Conservation (phyloP, 1,140 invertebrate species). For the Saxidomus purpurata region DNA sequence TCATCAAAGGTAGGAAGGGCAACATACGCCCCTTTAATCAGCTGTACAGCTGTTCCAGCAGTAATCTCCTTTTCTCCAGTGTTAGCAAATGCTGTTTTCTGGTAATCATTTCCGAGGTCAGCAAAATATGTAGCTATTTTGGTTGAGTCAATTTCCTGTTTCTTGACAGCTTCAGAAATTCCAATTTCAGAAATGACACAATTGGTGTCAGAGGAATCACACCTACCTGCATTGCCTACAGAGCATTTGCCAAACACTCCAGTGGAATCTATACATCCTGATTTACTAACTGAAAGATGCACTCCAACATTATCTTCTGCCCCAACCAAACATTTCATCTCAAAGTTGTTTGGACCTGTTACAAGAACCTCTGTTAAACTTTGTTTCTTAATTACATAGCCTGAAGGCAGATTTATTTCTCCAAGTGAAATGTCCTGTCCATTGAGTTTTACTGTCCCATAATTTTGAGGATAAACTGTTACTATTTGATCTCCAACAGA, state of each 20-base stretch:
- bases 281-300: constrained; percentile 9
- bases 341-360: constrained; percentile 50
- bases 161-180: constrained; percentile 20
- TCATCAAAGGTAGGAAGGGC: constrained; percentile 21
- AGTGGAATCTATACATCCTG: neutral
- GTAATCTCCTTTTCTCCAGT: constrained; percentile 37
- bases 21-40: neutral
- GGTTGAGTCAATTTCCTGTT: neutral
- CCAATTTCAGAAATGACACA: constrained; percentile 36
- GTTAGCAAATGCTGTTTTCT: neutral
- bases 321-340: neutral
- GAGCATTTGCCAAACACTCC: constrained; percentile 54
- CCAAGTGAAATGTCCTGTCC: constrained; percentile 1
- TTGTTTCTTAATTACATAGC: constrained; percentile 13
- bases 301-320: constrained; percentile 24
- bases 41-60: constrained; percentile 19
- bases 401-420: neutral
- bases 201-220: neutral
- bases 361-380: neutral
- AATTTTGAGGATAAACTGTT: constrained; percentile 42
- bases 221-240: neutral
- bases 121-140: constrained; percentile 28
- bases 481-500: constrained; percentile 11
- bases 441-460: constrained; percentile 46
- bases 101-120: neutral